A percentile compares a stretch with the other conserved stretches of the same genome.
These are phyloP conservation scores for Pseudochirops cupreus DNA, from an alignment of 2,797 vertebrate species.

Conservation along the genomic window DNA sequence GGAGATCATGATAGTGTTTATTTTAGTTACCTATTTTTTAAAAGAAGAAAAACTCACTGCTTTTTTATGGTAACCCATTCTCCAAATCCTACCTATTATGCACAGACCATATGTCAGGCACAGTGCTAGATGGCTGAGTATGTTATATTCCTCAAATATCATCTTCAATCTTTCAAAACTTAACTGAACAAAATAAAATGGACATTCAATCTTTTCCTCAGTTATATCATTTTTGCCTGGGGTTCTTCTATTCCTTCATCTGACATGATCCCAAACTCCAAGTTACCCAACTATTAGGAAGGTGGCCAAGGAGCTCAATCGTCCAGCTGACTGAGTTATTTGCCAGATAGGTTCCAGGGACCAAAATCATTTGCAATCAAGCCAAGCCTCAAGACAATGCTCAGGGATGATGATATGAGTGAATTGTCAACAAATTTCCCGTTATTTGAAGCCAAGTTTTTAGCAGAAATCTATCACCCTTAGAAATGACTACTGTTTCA, in stretches of 20 bases:
- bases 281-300: conserved; percentile 68
- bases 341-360: conserved; percentile 35
- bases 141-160: conserved; percentile 31
- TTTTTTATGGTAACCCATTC: conserved; percentile 33
- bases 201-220: neutral
- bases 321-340: conserved; percentile 29
- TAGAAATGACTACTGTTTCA: neutral
- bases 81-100: neutral
- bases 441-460: neutral
- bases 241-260: conserved; percentile 49
- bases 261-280: conserved; percentile 39
- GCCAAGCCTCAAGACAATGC: conserved; percentile 56
- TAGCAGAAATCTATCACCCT: neutral
- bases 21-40: no score
- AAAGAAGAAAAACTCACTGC: conserved; percentile 47
- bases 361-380: conserved; percentile 49
- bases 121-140: neutral
- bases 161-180: conserved; percentile 27
- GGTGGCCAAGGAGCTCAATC: conserved; percentile 51
- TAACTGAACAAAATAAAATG: conserved; percentile 40
- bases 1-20: neutral
- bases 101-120: neutral
- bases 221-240: conserved; percentile 43
- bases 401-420: neutral
- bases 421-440: neutral